These are phyloP conservation scores for Oncorhynchus keta DNA, from an alignment of 2,113 vertebrate genomes.

Conservation along the genomic window DNA sequence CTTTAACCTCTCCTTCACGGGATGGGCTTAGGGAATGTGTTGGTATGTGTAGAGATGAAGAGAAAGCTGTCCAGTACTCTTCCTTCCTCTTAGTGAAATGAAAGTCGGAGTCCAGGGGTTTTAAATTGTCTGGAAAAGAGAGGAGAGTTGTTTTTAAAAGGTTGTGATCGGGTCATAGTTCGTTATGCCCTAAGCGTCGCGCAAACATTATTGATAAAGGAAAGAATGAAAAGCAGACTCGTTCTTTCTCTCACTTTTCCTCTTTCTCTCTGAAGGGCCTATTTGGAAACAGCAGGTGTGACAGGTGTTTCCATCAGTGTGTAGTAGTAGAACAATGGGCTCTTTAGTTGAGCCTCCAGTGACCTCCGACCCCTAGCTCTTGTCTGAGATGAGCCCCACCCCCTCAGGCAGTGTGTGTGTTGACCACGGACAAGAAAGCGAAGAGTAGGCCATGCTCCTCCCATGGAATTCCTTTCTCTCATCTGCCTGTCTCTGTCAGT, in stretches of 20 bases:
- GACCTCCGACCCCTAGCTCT: slow-evolving; percentile 40
- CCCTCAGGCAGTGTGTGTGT: slow-evolving; percentile 9
- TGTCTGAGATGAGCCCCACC: slow-evolving; percentile 20
- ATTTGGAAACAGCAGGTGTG: not conserved
- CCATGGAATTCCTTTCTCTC: slow-evolving; percentile 40
- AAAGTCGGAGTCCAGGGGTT: not conserved
- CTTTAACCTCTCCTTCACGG: slow-evolving; percentile 19
- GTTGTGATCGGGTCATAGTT: not conserved
- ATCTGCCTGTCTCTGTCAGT: not conserved
- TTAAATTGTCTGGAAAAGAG: not conserved
- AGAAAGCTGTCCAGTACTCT: not conserved
- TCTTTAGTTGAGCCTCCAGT: slow-evolving; percentile 35
- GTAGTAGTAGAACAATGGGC: slow-evolving; percentile 45
- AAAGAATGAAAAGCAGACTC: not conserved
- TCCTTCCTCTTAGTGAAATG: not conserved
- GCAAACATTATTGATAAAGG: not conserved
- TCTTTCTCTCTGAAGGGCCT: slow-evolving; percentile 15
- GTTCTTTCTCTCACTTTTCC: not conserved
- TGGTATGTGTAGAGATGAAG: not conserved
- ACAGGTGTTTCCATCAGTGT: not conserved
- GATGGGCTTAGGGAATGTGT: slow-evolving; percentile 3
- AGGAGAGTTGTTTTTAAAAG: not conserved
- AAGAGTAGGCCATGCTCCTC: not conserved
- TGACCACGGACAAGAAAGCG: too few relatives aligned
- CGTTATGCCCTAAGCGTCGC: not conserved